phyloP scores from a whole-genome alignment of 2,888 invertebrate species.

The Phortica okadai region DNA sequence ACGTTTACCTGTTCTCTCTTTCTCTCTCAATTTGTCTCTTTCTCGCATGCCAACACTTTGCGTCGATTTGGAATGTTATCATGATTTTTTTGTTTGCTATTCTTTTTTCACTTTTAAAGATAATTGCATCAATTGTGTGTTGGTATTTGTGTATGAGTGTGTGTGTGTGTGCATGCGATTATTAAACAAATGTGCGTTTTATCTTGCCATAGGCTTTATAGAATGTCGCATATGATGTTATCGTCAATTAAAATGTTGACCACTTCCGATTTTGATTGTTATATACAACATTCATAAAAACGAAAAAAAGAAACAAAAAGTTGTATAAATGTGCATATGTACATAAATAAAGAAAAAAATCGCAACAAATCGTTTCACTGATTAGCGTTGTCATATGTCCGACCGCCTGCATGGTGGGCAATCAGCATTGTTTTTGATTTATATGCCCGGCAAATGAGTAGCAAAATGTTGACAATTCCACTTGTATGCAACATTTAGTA shows the following conservation, averaged over 20 bases:
- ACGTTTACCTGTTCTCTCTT: neutral
- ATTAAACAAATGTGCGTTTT: slow-evolving; percentile 46
- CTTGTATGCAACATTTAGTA: no score
- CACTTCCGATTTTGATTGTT: slow-evolving; percentile 20
- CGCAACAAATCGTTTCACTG: no score
- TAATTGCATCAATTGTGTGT: slow-evolving; percentile 25
- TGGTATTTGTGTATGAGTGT: neutral
- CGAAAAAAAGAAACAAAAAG: neutral
- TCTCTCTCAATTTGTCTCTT: neutral
- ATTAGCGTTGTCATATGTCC: no score
- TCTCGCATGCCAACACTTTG: neutral
- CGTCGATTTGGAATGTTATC: slow-evolving; percentile 11
- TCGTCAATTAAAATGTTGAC: slow-evolving; percentile 22
- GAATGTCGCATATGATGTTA: slow-evolving; percentile 2
- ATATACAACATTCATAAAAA: neutral
- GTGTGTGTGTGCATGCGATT: slow-evolving; percentile 17
- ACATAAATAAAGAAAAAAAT: neutral
- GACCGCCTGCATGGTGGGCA: no score
- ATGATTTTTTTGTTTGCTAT: slow-evolving; percentile 10
- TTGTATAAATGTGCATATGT: neutral
- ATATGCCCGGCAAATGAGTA: no score
- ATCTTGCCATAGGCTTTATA: neutral
- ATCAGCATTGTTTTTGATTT: no score
- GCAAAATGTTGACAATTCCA: no score
- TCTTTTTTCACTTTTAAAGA: neutral